These are phyloP conservation scores for Rhynchotus rufescens DNA, from an alignment of 2,797 vertebrate species.

Conservation along the genomic window DNA sequence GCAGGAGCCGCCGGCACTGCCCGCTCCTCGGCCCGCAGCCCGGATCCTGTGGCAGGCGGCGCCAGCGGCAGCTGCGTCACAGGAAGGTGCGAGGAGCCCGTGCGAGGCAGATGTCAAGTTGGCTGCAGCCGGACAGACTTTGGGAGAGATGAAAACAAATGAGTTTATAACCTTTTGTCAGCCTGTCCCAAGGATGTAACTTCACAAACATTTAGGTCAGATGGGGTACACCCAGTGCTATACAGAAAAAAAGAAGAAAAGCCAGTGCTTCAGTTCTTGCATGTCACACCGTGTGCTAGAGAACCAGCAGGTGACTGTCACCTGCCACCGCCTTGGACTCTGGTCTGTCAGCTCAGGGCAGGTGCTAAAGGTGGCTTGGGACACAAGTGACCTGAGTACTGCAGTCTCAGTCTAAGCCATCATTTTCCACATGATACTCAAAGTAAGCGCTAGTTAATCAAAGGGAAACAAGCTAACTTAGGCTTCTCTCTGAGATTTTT, in stretches of 20 bases:
- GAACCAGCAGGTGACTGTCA: neutral
- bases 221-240: conserved; percentile 60
- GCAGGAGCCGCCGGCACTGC: neutral
- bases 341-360: neutral
- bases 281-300: conserved; percentile 2
- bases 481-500: neutral
- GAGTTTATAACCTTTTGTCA: conserved; percentile 62
- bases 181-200: conserved; percentile 65
- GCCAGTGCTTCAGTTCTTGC: neutral
- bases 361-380: neutral
- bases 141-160: conserved; percentile 57
- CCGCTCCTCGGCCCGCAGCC: neutral
- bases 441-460: neutral
- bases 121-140: neutral
- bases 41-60: neutral
- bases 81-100: conserved; percentile 35
- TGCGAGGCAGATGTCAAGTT: neutral
- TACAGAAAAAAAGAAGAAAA: conserved; percentile 14
- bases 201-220: conserved; percentile 75
- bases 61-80: conserved; percentile 4
- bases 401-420: neutral
- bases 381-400: neutral
- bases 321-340: rapidly evolving
- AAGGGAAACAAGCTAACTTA: neutral
- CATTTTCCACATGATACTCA: neutral